Evolutionary conservation across 2,888 invertebrate genomes (phyloP).

Genomic region (Cepaea hortensis): DNA sequence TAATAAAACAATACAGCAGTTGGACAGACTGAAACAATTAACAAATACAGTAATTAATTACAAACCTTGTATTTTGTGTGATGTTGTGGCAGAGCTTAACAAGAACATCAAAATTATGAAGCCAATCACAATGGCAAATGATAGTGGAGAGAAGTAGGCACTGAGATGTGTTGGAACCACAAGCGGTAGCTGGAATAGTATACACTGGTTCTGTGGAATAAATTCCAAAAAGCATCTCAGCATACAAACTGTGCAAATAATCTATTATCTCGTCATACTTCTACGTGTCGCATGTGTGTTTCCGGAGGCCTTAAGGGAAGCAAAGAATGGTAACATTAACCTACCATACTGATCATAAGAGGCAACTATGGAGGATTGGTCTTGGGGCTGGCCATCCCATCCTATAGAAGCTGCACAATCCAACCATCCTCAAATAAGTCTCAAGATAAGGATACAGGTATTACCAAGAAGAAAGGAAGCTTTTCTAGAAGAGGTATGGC

Average conservation of each 20-base stretch:
- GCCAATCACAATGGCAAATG: constrained; percentile 9
- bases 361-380: too few relatives aligned
- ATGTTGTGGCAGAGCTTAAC: constrained; percentile 26
- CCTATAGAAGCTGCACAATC: too few relatives aligned
- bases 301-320: background rate
- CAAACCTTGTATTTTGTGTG: background rate
- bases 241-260: background rate
- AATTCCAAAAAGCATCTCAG: background rate
- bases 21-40: too few relatives aligned
- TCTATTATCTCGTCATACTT: background rate
- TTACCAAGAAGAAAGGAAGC: too few relatives aligned
- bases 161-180: constrained; percentile 43
- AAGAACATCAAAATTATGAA: constrained; percentile 42
- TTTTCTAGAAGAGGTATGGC: too few relatives aligned
- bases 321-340: too few relatives aligned
- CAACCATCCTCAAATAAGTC: too few relatives aligned
- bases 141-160: constrained; percentile 39
- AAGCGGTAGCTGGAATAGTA: constrained; percentile 45
- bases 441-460: too few relatives aligned
- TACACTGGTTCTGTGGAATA: constrained; percentile 45
- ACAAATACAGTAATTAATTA: too few relatives aligned
- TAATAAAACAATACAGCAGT: too few relatives aligned
- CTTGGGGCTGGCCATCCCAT: too few relatives aligned
- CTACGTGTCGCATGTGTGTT: background rate
- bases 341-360: background rate